These are phyloP conservation scores for Sarcophaga carnaria DNA, from an alignment of 2,888 invertebrate species.

Conservation along the genomic window DNA sequence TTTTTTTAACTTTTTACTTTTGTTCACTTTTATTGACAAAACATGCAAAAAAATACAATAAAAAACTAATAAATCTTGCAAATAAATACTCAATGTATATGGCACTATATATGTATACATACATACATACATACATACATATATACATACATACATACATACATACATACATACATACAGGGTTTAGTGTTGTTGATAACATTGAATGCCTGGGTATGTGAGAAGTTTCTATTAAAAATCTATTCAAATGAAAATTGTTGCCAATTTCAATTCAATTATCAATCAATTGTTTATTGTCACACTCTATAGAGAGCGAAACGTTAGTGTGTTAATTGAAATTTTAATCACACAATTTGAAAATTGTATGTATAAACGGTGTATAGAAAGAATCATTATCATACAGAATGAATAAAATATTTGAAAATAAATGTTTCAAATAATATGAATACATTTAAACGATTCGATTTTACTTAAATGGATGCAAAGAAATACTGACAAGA, in stretches of 20 bases:
- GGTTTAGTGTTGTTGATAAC: too few relatives aligned
- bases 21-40: too few relatives aligned
- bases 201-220: too few relatives aligned
- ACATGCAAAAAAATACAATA: neutral
- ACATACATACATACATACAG: neutral
- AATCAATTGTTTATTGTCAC: neutral
- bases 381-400: neutral
- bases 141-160: too few relatives aligned
- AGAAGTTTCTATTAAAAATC: neutral
- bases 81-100: constrained; percentile 14
- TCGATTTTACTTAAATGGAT: neutral
- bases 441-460: neutral
- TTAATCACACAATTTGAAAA: neutral
- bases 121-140: too few relatives aligned
- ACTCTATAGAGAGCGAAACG: neutral
- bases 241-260: neutral
- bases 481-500: neutral
- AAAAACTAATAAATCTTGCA: constrained; percentile 19
- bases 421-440: neutral
- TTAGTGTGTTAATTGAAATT: neutral
- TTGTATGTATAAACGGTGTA: neutral
- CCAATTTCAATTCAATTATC: neutral
- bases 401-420: too few relatives aligned
- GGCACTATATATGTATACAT: too few relatives aligned
- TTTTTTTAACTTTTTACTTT: too few relatives aligned